Evolutionary conservation across 2,113 vertebrate species (phyloP), one percentile per base, ranked within the genome.

Genomic region (Brachypodius melanocephalos): DNA sequence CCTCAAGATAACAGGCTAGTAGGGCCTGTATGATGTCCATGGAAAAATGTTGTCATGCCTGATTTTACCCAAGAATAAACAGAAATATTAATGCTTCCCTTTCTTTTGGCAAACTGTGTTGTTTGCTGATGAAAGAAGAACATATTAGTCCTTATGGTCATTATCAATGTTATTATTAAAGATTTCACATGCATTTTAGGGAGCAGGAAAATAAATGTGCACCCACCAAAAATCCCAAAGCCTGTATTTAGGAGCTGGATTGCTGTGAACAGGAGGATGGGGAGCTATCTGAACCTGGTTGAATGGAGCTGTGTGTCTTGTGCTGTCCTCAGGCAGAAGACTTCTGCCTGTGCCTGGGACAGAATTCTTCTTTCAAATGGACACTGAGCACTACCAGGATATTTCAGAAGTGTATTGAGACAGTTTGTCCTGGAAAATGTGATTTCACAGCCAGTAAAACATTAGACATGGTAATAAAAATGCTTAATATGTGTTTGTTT

Each of bases 381-480:
- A 40, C 63, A 43, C 67, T 77, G 55, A 85, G 25, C 8, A 26
- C 40, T 71, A 26, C 19, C 12, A 79, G 67, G 55, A 19, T 90
- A 59, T 86, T 95, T 93, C 67, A 77, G 51, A 90, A 86, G 21
- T 51, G n/a, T 80, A 90, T 86, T 96, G 82, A 77, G 85, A 90
- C 51, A 90, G 51, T 93, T 96, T 55, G 74, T 83, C 72, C 63
- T 77, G 36, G 67, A 93, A 97, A 96, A 96, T 95, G 63, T 85
- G 94, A 94, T 96, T 96, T 97, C 89, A 94, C 91, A 95, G 93
- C 67, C 89, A 91, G 85, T 90, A 96, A 96, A 97, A 90, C 67
- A 83, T 96, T 90, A 94, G 82, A 85, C 71, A 82, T 34, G 71
- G 82, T 95, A 90, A 93, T 95, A 94, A 96, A 96, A 90, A 74